Evolutionary conservation across 2,888 invertebrate species (phyloP).

Genomic region (Microctonus aethiopoides): DNA sequence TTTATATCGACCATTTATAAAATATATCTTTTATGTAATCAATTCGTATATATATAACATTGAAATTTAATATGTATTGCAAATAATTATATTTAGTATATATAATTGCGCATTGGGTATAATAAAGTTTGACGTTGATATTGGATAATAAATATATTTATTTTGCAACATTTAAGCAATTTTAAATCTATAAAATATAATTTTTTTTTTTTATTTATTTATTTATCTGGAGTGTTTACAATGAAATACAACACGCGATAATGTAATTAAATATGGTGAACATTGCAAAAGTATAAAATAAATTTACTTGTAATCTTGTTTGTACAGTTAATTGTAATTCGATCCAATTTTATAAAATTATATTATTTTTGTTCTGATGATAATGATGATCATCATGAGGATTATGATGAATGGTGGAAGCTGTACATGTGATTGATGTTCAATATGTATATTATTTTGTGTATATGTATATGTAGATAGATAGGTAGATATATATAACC

Average conservation of each 20-base stretch:
- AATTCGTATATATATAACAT: no score
- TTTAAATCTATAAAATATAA: neutral
- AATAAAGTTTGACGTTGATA: neutral
- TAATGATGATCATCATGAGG: neutral
- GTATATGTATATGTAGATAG: conserved; percentile 26
- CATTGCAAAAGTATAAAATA: conserved; percentile 2
- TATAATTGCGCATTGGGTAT: neutral
- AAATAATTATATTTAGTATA: no score
- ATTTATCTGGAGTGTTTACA: neutral
- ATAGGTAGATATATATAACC: conserved; percentile 42
- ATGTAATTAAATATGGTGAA: neutral
- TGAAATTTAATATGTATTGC: neutral
- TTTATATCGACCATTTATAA: no score
- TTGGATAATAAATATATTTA: neutral
- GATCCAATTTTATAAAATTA: neutral
- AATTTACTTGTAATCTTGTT: neutral
- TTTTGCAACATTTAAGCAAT: neutral
- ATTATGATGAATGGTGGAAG: neutral
- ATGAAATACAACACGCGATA: conserved; percentile 5
- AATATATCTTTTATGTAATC: no score
- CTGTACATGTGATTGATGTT: neutral
- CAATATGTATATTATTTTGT: neutral
- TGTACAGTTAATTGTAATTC: conserved; percentile 3
- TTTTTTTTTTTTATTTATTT: conserved; percentile 16
- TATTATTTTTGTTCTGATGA: neutral